Evolutionary conservation across 1,140 invertebrate species (phyloP).

Genomic region (Hypsibius dujardini): DNA sequence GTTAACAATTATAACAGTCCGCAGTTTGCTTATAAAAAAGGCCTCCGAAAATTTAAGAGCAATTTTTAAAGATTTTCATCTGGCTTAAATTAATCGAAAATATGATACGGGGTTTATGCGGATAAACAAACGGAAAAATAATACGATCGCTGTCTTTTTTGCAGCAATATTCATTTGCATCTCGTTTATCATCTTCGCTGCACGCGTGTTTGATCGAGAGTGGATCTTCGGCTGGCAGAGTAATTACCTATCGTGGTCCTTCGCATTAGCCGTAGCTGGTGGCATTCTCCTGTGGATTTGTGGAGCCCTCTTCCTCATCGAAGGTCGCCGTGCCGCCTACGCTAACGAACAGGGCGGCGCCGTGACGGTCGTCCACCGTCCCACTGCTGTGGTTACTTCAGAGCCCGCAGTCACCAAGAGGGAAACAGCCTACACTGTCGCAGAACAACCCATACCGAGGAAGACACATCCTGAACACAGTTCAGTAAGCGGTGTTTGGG

Average conservation of each 20-base stretch:
- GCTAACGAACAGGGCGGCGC: background rate
- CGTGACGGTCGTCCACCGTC: constrained; percentile 3
- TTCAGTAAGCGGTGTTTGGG: no score
- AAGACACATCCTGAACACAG: no score
- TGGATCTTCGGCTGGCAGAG: constrained; percentile 16
- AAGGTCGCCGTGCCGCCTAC: background rate
- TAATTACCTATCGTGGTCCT: constrained; percentile 87
- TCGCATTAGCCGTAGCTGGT: constrained; percentile 61
- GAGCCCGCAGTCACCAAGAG: no score
- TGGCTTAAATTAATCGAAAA: no score
- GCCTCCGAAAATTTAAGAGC: no score
- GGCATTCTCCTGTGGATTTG: constrained; percentile 26
- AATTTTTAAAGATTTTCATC: no score
- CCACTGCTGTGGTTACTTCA: background rate
- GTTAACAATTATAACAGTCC: no score
- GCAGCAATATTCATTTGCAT: constrained; percentile 5
- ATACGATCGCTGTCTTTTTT: constrained; percentile 6
- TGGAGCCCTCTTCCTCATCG: constrained; percentile 14
- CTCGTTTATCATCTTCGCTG: constrained; percentile 7
- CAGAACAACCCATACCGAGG: no score
- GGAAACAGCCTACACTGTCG: no score
- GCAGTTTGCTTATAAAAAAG: no score
- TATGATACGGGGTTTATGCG: no score
- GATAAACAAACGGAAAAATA: no score
- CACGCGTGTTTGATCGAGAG: constrained; percentile 12